Conservation (phyloP, 2,888 invertebrate genomes). For the Melanotus villosus region DNA sequence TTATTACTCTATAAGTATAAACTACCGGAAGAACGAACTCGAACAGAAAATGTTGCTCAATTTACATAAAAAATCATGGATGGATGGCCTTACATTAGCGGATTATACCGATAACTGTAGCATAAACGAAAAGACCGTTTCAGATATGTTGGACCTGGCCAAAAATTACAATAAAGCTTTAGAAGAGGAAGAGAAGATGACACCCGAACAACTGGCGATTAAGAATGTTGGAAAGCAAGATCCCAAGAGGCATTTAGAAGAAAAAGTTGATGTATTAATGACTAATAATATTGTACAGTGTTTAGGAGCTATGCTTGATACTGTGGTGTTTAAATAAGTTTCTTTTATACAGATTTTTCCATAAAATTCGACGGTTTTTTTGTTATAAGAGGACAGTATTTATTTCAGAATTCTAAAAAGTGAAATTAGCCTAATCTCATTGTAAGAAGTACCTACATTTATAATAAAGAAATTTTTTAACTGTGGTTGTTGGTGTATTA, state of each 20-base stretch:
- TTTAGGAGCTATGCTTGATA: slow-evolving; percentile 96
- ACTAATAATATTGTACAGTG: slow-evolving; percentile 98
- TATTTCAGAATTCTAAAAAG: slow-evolving; percentile 12
- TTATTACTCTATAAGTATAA: slow-evolving; percentile 99
- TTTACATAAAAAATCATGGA: slow-evolving; percentile 99
- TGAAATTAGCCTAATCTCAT: too few relatives aligned
- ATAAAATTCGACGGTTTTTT: slow-evolving; percentile 21
- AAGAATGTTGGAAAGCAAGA: slow-evolving; percentile 99
- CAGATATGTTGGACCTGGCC: slow-evolving; percentile 96
- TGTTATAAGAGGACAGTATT: slow-evolving; percentile 10
- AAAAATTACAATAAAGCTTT: slow-evolving; percentile 93
- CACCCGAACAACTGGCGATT: slow-evolving; percentile 98
- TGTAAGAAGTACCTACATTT: neutral
- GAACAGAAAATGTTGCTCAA: slow-evolving; percentile 99
- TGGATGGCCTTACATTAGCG: slow-evolving; percentile 93
- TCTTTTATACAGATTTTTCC: neutral
- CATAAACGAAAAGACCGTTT: slow-evolving; percentile 93
- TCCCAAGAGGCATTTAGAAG: slow-evolving; percentile 99
- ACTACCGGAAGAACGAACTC: slow-evolving; percentile 98
- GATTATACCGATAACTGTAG: slow-evolving; percentile 95
- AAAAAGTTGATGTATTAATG: slow-evolving; percentile 97
- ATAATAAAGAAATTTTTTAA: too few relatives aligned
- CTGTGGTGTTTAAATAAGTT: slow-evolving; percentile 88
- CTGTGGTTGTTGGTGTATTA: too few relatives aligned
- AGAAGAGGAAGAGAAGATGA: slow-evolving; percentile 99